phyloP scores from a whole-genome alignment of 1,140 invertebrate species.

The Drosophila tani region DNA sequence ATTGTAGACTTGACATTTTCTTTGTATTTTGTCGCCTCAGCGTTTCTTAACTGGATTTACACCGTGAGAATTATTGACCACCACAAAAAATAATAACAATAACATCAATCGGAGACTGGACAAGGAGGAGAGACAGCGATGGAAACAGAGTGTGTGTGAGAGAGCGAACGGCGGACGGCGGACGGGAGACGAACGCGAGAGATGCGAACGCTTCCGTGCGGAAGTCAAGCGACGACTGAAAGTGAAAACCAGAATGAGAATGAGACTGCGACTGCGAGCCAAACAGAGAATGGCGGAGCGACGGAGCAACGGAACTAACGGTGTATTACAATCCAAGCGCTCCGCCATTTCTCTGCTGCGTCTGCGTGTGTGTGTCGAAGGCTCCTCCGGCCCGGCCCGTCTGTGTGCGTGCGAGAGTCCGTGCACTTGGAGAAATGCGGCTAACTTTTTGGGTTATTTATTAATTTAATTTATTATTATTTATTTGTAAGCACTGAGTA shows the following conservation, averaged over 20 bases:
- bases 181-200: conserved; percentile 40
- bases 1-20: conserved; percentile 3
- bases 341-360: conserved; percentile 42
- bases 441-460: too few relatives aligned
- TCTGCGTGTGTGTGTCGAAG: conserved; percentile 43
- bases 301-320: conserved; percentile 51
- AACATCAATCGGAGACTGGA: conserved; percentile 27
- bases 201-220: conserved; percentile 77
- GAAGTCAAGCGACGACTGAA: conserved; percentile 79
- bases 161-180: conserved; percentile 10
- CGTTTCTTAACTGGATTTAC: background rate
- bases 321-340: conserved; percentile 50
- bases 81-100: conserved; percentile 30
- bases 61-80: conserved; percentile 10
- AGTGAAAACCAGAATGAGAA: conserved; percentile 63
- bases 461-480: too few relatives aligned
- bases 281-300: conserved; percentile 23
- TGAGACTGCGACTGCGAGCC: conserved; percentile 20
- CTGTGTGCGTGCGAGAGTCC: conserved; percentile 19
- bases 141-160: conserved; percentile 7
- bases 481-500: too few relatives aligned
- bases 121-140: conserved; percentile 18
- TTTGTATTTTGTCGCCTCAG: background rate
- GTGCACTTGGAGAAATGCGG: conserved; percentile 1
- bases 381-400: background rate